Conservation (phyloP, 2,797 vertebrate species). For the Selene dorsalis region DNA sequence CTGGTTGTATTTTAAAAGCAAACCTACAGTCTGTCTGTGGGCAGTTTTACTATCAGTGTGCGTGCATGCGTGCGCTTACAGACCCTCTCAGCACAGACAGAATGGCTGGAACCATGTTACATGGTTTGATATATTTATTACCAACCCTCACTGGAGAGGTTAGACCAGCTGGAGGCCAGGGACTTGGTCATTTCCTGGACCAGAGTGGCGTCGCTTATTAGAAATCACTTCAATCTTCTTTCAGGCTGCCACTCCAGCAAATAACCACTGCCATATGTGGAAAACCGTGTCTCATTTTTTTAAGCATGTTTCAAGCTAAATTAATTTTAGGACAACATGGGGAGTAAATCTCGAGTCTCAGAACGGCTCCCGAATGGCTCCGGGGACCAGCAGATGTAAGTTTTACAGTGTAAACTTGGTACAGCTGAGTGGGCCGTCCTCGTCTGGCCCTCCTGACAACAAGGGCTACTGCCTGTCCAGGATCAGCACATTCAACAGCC, state of each 20-base stretch:
- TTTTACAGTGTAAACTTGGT: slow-evolving; percentile 32
- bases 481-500: slow-evolving; percentile 59
- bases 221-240: slow-evolving; percentile 64
- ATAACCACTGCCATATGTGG: slow-evolving; percentile 78
- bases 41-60: slow-evolving; percentile 68
- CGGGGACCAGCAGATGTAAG: slow-evolving; percentile 44
- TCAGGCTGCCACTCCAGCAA: slow-evolving; percentile 56
- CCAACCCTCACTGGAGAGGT: slow-evolving; percentile 61
- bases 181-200: slow-evolving; percentile 81
- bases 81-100: slow-evolving; percentile 58
- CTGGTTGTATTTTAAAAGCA: slow-evolving; percentile 57
- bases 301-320: slow-evolving; percentile 60
- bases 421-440: slow-evolving; percentile 46
- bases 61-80: slow-evolving; percentile 32
- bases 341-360: slow-evolving; percentile 67
- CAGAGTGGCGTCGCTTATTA: slow-evolving; percentile 68
- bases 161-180: slow-evolving; percentile 67
- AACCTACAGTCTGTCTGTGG: slow-evolving; percentile 59
- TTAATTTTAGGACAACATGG: slow-evolving; percentile 51
- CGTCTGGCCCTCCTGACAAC: slow-evolving; percentile 52
- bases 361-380: slow-evolving; percentile 57
- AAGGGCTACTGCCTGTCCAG: slow-evolving; percentile 41
- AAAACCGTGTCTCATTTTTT: slow-evolving; percentile 44
- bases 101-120: slow-evolving; percentile 67
- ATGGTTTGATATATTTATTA: slow-evolving; percentile 80